Evolutionary conservation across 2,113 vertebrate genomes (phyloP).

Genomic region (Corythoichthys haematopterus): DNA sequence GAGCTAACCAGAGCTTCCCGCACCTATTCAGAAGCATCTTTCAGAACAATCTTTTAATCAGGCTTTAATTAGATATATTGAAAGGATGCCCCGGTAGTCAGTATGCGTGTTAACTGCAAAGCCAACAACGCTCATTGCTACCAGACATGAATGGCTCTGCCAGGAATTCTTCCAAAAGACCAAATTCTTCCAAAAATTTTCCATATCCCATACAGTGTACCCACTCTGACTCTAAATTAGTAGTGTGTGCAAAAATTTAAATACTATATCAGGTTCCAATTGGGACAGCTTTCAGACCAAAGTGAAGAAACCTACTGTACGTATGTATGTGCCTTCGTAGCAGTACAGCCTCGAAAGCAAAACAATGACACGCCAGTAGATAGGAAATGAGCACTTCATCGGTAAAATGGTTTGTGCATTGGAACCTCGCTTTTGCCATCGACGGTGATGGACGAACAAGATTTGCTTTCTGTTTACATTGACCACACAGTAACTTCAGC

Average conservation of each 20-base stretch:
- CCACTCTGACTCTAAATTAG: background rate
- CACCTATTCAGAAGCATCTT: too few species aligned
- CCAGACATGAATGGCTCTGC: slow-evolving; percentile 22
- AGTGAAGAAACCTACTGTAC: background rate
- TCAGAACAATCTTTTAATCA: too few species aligned
- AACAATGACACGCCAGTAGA: too few species aligned
- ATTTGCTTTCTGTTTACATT: too few species aligned
- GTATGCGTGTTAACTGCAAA: slow-evolving; percentile 9
- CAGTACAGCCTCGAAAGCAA: too few species aligned
- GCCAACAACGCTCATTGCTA: slow-evolving; percentile 32
- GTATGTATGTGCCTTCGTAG: background rate
- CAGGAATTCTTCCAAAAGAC: slow-evolving; percentile 16
- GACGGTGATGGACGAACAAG: too few species aligned
- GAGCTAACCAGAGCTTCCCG: too few species aligned
- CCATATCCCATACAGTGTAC: background rate
- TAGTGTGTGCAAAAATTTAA: background rate
- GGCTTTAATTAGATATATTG: too few species aligned
- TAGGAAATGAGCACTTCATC: too few species aligned
- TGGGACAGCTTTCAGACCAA: background rate
- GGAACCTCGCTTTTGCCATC: too few species aligned
- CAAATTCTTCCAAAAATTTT: background rate
- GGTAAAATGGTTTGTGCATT: too few species aligned
- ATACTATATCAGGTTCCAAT: background rate
- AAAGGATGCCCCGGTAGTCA: background rate
- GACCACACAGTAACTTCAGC: too few species aligned